phyloP scores from a whole-genome alignment of 1,140 invertebrate species.

The Drosophila pruinosa region DNA sequence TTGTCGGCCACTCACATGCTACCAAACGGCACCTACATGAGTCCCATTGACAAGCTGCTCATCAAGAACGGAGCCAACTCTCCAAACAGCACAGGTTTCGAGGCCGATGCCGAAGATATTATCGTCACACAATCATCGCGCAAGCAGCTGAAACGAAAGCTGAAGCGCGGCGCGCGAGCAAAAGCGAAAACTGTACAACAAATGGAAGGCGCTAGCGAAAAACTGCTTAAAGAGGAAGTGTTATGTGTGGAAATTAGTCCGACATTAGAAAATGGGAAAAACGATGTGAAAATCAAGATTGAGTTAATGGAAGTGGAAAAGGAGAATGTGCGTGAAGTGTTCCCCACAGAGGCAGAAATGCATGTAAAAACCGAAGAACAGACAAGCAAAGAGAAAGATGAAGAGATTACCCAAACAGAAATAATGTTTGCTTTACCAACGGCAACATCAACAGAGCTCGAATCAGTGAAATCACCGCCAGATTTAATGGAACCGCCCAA shows the following conservation, averaged over 20 bases:
- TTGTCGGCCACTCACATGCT: not conserved
- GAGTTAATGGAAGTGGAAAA: slow-evolving; percentile 1
- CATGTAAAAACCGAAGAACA: not conserved
- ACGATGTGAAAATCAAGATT: not conserved
- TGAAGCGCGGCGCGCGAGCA: slow-evolving; percentile 32
- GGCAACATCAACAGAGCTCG: slow-evolving; percentile 30
- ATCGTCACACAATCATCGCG: not conserved
- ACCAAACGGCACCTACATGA: slow-evolving; percentile 36
- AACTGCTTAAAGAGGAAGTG: not conserved
- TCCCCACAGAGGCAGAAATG: not conserved
- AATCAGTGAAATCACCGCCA: slow-evolving; percentile 40
- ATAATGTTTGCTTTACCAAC: slow-evolving; percentile 26
- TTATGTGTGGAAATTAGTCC: not conserved
- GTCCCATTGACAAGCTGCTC: slow-evolving; percentile 63
- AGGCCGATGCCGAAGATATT: slow-evolving; percentile 60
- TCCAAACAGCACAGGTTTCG: slow-evolving; percentile 64
- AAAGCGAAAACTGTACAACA: not conserved
- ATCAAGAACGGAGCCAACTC: slow-evolving; percentile 64
- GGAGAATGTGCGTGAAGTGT: not conserved
- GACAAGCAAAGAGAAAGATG: not conserved
- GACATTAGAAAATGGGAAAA: not conserved
- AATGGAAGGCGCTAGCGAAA: not conserved
- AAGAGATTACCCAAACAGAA: slow-evolving; percentile 4
- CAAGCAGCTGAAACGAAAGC: slow-evolving; percentile 55
- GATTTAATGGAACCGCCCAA: slow-evolving; percentile 22